Evolutionary conservation across 2,888 invertebrate species (phyloP), one percentile per base, ranked within the genome.

Genomic region (Eupeodes latifasciatus): DNA sequence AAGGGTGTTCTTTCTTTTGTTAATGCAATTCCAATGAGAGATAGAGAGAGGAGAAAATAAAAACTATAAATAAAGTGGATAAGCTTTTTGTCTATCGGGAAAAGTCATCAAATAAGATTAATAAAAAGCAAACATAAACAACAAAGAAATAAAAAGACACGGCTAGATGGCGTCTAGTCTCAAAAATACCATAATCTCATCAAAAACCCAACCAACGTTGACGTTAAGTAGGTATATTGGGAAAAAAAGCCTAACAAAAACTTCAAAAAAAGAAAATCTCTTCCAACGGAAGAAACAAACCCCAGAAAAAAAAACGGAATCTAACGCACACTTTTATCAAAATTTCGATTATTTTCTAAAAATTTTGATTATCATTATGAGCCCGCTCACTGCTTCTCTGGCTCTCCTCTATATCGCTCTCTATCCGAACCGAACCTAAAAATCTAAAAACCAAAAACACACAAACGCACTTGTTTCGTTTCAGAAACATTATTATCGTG

Each of bases 141-240:
- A 36, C 27, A 11, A 19, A 51, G 10, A 47, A 27, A 5, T 57
- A 11, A 11, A 55, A 64, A 61, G 5, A 19, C 16, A 75, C 64
- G 75, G 76, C 82, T 83, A 67, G 83, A 79, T 83, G 79, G 86
- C 86, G 86, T 83, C 83, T 83, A 72, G 75, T 64, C 75, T n/a
- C 27, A 27, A 62, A 72, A 62, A 40, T 40, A 9, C 40, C 40
- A 55, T 51, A 67, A 36, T 67, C 12, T 36, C 47, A 62, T 19
- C 44, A 57, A 40, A 64, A 61, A 11, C 49, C 40, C 3, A 19
- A 16, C 0, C 34, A 34, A 12, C 55, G 40, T 55, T 7, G 27
- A 14, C 5, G 27, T 19, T 36, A 27, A 51, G 51, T 44, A 40
- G 44, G 51, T 44, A 40, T 19, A 14, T 34, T 12, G 12, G 16